These are phyloP conservation scores for Polypedilum vanderplanki DNA, from an alignment of 1,140 invertebrate genomes.

Conservation along the genomic window DNA sequence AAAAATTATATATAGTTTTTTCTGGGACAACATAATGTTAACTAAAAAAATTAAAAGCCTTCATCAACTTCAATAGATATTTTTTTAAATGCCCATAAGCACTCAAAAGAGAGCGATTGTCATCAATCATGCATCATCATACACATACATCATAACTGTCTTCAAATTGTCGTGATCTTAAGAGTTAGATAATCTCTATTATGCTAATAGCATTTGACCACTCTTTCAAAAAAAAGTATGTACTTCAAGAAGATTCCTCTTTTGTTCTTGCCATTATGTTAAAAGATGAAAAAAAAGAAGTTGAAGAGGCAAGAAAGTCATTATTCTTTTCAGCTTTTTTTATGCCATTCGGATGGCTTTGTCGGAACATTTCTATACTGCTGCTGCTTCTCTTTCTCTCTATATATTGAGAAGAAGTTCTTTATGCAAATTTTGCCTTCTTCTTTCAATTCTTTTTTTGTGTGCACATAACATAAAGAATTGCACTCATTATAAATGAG, in stretches of 20 bases:
- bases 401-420: not conserved
- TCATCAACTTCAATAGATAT: no score
- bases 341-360: conserved; percentile 26
- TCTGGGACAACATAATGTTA: no score
- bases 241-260: not conserved
- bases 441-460: not conserved
- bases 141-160: not conserved
- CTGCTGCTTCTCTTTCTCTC: not conserved
- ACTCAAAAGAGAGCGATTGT: not conserved
- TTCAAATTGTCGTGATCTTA: not conserved
- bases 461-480: not conserved
- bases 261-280: not conserved
- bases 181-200: conserved; percentile 19
- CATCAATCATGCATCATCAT: not conserved
- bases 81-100: no score
- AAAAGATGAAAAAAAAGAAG: not conserved
- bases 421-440: conserved; percentile 25
- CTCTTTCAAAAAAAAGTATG: not conserved
- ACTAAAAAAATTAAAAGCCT: no score
- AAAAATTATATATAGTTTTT: no score
- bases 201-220: conserved; percentile 10
- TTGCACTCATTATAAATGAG: conserved; percentile 18
- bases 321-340: conserved; percentile 23
- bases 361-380: conserved; percentile 15
- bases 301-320: conserved; percentile 26